Conservation (phyloP, 2,888 invertebrate genomes). For the Melangyna quadrimaculata region DNA sequence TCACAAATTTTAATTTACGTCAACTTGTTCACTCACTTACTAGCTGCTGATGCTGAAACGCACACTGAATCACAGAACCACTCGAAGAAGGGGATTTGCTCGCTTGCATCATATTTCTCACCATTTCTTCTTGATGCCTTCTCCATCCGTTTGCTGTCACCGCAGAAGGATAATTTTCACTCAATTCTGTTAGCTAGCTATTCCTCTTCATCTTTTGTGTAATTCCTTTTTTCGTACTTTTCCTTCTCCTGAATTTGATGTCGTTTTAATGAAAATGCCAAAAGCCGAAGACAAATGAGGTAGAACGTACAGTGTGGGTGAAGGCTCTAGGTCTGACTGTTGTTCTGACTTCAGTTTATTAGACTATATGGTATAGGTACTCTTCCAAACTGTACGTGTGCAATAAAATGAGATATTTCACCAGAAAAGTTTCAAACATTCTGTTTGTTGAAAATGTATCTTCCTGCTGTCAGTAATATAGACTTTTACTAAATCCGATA, state of each 20-base stretch:
- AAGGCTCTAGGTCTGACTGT: not conserved
- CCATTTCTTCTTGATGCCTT: not conserved
- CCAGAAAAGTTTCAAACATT: not conserved
- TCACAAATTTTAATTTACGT: conserved; percentile 65
- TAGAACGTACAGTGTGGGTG: not conserved
- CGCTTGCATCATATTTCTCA: not conserved
- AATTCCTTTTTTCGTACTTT: not conserved
- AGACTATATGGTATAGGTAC: not conserved
- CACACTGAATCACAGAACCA: not conserved
- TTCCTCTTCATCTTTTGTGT: conserved; percentile 2
- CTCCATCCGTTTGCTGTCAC: conserved; percentile 61
- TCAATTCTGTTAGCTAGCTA: conserved; percentile 51
- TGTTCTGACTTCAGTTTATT: not conserved
- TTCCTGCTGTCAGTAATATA: not conserved
- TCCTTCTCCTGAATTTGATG: conserved; percentile 56
- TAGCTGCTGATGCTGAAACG: not conserved
- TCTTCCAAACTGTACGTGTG: conserved; percentile 17
- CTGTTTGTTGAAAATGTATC: not conserved
- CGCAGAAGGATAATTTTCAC: conserved; percentile 68
- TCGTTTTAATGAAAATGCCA: conserved; percentile 69
- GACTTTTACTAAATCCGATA: no score
- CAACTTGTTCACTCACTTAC: conserved; percentile 49
- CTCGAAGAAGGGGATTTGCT: conserved; percentile 25
- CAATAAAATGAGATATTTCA: not conserved
- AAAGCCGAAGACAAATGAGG: conserved; percentile 63